These are phyloP conservation scores for Cylas formicarius DNA, from an alignment of 1,140 invertebrate genomes.

Conservation along the genomic window DNA sequence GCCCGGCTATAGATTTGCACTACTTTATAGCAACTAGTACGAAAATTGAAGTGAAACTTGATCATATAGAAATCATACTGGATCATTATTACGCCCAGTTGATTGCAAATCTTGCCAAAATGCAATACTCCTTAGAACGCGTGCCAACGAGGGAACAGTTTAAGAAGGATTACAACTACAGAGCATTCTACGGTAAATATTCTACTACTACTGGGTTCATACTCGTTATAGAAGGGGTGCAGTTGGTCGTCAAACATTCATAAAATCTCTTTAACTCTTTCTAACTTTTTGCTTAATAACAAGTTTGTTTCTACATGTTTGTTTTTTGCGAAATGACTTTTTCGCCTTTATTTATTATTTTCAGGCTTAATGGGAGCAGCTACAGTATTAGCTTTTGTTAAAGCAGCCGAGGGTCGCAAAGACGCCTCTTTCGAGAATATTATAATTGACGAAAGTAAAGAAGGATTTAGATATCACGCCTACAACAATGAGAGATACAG, in stretches of 20 bases:
- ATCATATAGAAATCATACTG: constrained; percentile 29
- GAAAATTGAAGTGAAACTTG: constrained; percentile 26
- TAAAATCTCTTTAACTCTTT: too few species aligned
- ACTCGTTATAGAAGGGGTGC: background rate
- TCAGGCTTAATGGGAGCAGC: constrained; percentile 28
- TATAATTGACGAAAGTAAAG: constrained; percentile 22
- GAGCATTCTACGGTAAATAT: constrained; percentile 33
- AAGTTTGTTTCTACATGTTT: too few species aligned
- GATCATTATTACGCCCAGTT: constrained; percentile 33
- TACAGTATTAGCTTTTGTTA: constrained; percentile 31
- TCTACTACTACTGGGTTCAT: constrained; percentile 1
- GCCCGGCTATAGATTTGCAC: constrained; percentile 46
- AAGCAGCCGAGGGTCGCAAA: constrained; percentile 21
- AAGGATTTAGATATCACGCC: constrained; percentile 31
- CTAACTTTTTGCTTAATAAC: too few species aligned
- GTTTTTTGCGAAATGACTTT: background rate
- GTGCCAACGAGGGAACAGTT: constrained; percentile 32
- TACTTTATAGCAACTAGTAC: constrained; percentile 48
- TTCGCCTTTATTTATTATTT: constrained; percentile 4
- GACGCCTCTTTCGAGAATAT: constrained; percentile 32
- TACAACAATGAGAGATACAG: constrained; percentile 33
- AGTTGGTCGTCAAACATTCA: too few species aligned
- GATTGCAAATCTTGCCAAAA: constrained; percentile 23
- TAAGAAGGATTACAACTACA: constrained; percentile 28
- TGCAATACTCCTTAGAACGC: constrained; percentile 29